A percentile compares a stretch with the other conserved stretches of the same genome.
These are phyloP conservation scores for Bibio marci DNA, from an alignment of 2,888 invertebrate species.

Conservation along the genomic window DNA sequence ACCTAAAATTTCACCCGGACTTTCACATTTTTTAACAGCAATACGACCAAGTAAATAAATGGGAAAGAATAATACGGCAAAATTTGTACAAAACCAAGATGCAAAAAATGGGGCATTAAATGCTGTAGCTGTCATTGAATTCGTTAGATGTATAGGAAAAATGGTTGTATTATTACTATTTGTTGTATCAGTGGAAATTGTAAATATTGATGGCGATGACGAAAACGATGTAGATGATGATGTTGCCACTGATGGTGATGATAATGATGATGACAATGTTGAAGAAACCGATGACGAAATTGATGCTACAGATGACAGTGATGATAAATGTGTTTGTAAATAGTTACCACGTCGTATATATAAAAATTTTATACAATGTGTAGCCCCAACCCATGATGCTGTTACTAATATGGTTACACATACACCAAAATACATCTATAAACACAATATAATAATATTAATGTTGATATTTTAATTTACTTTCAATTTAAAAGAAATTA, in stretches of 20 bases:
- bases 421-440: conserved; percentile 72
- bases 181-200: too few species aligned
- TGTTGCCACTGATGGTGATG: background rate
- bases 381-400: conserved; percentile 85
- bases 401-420: conserved; percentile 74
- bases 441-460: too few species aligned
- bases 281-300: background rate
- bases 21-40: conserved; percentile 54
- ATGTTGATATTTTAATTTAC: too few species aligned
- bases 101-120: conserved; percentile 91
- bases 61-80: conserved; percentile 81
- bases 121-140: conserved; percentile 19
- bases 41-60: conserved; percentile 63
- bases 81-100: conserved; percentile 88
- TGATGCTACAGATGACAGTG: background rate
- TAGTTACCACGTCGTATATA: conserved; percentile 36
- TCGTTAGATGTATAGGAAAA: background rate
- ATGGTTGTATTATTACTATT: background rate
- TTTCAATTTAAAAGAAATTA: conserved; percentile 4
- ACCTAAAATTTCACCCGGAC: conserved; percentile 57
- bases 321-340: background rate
- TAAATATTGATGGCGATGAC: too few species aligned
- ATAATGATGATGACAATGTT: background rate
- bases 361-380: conserved; percentile 76
- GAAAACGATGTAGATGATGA: background rate